Base-by-base conservation (phyloP, 2,797 vertebrate genomes). In the Alcedo quadribrachys region DNA sequence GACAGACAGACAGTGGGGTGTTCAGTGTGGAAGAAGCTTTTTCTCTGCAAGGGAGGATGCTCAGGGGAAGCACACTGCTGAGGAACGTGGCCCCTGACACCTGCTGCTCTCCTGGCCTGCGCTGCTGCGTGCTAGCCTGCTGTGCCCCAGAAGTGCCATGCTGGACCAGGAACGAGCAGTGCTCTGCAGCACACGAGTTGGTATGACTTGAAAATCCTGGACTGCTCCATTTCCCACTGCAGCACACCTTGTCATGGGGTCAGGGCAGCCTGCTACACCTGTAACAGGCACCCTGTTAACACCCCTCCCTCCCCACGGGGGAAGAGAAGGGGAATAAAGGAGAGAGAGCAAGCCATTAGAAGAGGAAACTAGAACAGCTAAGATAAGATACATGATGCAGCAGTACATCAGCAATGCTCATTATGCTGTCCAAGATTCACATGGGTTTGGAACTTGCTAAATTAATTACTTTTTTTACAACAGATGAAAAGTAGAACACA, bases 1-100 rank as follows among this genome's bases (percentile, higher is more conserved):
- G 6, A 63, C 0, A 15, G 8, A 33, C 25, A 74, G 17, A 7
- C 6, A 53, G 5, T 0, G 2, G 12, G 9, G 5, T 27, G 61
- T 24, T 43, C 40, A 24, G 16, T 48, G 0, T 1, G 12, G 32
- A 24, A 71, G 42, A 21, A 58, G 33, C 11, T 19, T 50, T 67
- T 51, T 9, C 68, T 55, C 30, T 12, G 37, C 69, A 6, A 10
- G 27, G 54, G 28, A 81, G 15, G 51, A 30, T 51, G 54, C 35
- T 66, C 30, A n/a, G 65, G 40, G 28, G 57, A 67, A 25, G 81
- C 32, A 42, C 60, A 2, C 5, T 30, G 18, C 62, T 76, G 65
- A 35, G 0, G 2, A 84, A 43, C 60, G 5, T 9, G 54, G 18
- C 28, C 42, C 1, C 0, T 1, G 1, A 63, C 37, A 63, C 19